Conservation (phyloP, 1,140 invertebrate species). For the Megalopta genalis region DNA sequence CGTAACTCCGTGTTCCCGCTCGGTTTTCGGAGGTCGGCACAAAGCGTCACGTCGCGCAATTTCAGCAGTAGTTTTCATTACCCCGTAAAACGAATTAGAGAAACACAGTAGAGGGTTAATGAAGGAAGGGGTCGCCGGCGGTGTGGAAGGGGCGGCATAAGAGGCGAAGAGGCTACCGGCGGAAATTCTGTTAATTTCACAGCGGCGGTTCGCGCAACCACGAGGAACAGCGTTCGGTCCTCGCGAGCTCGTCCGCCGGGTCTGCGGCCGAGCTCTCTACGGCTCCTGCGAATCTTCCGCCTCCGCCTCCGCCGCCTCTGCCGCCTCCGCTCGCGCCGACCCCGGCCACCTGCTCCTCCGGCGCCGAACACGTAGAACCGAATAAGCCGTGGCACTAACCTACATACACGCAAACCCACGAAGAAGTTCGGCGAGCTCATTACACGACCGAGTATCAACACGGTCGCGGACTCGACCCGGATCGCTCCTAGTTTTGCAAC, state of each 20-base stretch:
- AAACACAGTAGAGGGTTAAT: constrained; percentile 49
- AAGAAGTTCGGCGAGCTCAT: constrained; percentile 46
- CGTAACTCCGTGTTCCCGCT: not conserved
- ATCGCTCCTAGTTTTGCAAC: constrained; percentile 41
- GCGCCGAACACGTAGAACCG: not conserved
- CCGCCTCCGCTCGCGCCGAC: too few species aligned
- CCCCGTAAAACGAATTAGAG: constrained; percentile 43
- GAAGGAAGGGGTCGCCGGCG: constrained; percentile 39
- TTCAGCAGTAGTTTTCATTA: constrained; percentile 43
- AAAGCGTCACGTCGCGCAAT: constrained; percentile 44
- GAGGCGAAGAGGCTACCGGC: constrained; percentile 6
- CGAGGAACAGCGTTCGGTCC: constrained; percentile 34
- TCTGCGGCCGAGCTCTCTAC: not conserved
- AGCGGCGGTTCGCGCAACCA: constrained; percentile 41
- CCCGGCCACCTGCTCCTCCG: too few species aligned
- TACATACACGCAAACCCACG: not conserved
- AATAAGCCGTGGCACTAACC: not conserved
- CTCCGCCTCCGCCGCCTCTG: too few species aligned
- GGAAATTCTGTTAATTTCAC: constrained; percentile 50
- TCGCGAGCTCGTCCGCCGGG: constrained; percentile 20
- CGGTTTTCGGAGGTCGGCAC: constrained; percentile 28
- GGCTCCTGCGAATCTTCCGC: too few species aligned
- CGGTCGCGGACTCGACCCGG: constrained; percentile 13
- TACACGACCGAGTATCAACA: constrained; percentile 39
- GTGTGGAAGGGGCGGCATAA: constrained; percentile 30